Percentiles rank a stretch among this genome's conserved stretches.
phyloP scores from a whole-genome alignment of 2,888 invertebrate genomes.

The Cartodere bifasciata region DNA sequence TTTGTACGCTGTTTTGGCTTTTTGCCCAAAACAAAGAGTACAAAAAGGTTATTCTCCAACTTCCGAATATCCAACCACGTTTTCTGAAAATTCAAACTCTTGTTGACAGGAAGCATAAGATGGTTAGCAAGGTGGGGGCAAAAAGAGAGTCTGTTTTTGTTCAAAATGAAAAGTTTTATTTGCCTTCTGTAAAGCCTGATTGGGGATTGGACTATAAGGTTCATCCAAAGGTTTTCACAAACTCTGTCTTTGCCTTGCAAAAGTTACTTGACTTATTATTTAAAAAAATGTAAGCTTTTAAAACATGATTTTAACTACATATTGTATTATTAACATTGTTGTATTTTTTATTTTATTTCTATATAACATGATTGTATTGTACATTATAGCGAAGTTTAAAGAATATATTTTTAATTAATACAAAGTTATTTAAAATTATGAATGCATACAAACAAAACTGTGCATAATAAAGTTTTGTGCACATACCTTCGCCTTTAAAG shows the following conservation, averaged over 20 bases:
- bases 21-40: slow-evolving; percentile 43
- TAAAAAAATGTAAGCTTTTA: too few relatives aligned
- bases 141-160: slow-evolving; percentile 21
- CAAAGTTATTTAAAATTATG: too few relatives aligned
- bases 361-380: too few relatives aligned
- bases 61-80: slow-evolving; percentile 23
- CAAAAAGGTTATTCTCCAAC: slow-evolving; percentile 30
- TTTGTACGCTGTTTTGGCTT: slow-evolving; percentile 55
- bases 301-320: too few relatives aligned
- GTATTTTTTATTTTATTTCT: too few relatives aligned
- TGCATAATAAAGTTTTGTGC: too few relatives aligned
- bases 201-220: slow-evolving; percentile 29
- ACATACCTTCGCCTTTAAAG: too few relatives aligned
- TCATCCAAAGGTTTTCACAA: slow-evolving; percentile 26
- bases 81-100: slow-evolving; percentile 23
- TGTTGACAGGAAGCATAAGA: slow-evolving; percentile 26
- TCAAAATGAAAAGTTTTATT: slow-evolving; percentile 13
- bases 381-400: too few relatives aligned
- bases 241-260: slow-evolving; percentile 28
- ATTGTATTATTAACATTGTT: too few relatives aligned
- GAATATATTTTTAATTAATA: too few relatives aligned
- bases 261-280: too few relatives aligned
- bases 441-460: too few relatives aligned
- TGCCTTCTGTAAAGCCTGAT: slow-evolving; percentile 26
- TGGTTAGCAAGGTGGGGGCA: slow-evolving; percentile 20